Evolutionary conservation across 2,797 vertebrate species (phyloP), one percentile per base, ranked within the genome.

Genomic region (Psittacula derbiana): DNA sequence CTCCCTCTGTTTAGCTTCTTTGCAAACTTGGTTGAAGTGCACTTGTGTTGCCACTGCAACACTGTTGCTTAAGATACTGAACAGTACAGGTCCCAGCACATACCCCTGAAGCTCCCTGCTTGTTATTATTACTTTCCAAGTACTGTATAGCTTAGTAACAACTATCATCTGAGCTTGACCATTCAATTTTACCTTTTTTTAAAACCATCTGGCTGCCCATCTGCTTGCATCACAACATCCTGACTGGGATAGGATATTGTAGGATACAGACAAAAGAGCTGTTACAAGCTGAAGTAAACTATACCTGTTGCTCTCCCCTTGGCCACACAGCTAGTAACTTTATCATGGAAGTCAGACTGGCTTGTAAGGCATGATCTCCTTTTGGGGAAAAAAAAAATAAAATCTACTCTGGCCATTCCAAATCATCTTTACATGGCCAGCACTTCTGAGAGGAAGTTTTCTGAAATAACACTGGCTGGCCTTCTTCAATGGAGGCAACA

Each of bases 401-500:
- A 43, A 0, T 5, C 19, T 9, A 49, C 8, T 10, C 23, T 41
- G 5, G 15, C 16, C 69, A 21, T 64, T 89, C 28, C 23, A 53
- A 64, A 52, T 19, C 2, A 60, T 16, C 11, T 89, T 58, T 12
- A 71, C 18, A 60, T 19, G 15, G 69, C 14, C 19, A 71, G 36
- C 21, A 64, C 36, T 60, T 79, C 27, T 16, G 79, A 9, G 6
- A 62, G 8, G 18, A 75, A 2, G 9, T 16, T 47, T 69, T 49
- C 9, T 27, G 19, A 76, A 88, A 43, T 25, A 65, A 25, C 19
- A 17, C 9, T 61, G 18, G 50, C 8, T 31, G 4, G 14, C 2
- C 4, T 8, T n/a, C 43, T 58, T 31, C 38, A 46, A 60, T 0
- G 0, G 5, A 50, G 30, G 19, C 14, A 67, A 27, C 8, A 61